phyloP scores from a whole-genome alignment of 2,888 invertebrate species.

The Napeogenes sylphis region DNA sequence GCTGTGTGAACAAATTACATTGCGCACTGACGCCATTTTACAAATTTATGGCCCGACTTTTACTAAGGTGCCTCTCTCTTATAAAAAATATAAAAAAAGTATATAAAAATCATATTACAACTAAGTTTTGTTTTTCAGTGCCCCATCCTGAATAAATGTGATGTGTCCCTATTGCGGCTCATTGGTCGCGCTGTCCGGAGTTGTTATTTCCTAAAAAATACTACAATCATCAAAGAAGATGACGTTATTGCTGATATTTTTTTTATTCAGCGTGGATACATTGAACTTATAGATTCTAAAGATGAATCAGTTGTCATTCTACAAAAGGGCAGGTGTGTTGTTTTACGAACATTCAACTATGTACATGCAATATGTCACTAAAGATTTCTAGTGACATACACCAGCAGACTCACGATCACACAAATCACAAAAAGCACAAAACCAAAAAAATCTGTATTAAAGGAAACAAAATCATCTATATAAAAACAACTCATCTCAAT shows the following conservation, averaged over 20 bases:
- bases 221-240: constrained; percentile 45
- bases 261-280: constrained; percentile 54
- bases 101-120: no score
- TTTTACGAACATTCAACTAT: background rate
- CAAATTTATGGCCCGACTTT: constrained; percentile 63
- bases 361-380: no score
- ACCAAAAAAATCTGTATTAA: no score
- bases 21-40: constrained; percentile 60
- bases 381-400: no score
- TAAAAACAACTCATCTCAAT: no score
- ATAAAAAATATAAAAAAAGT: background rate
- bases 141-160: constrained; percentile 51
- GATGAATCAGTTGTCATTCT: constrained; percentile 32
- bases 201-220: constrained; percentile 51
- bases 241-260: constrained; percentile 56
- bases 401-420: no score
- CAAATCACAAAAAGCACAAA: no score
- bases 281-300: constrained; percentile 34
- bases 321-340: constrained; percentile 48
- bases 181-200: constrained; percentile 56
- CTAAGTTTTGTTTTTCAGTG: constrained; percentile 42
- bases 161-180: constrained; percentile 54
- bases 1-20: constrained; percentile 60
- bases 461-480: no score
- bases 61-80: constrained; percentile 42